Conservation (phyloP, 1,140 invertebrate species). For the Amphibalanus amphitrite region DNA sequence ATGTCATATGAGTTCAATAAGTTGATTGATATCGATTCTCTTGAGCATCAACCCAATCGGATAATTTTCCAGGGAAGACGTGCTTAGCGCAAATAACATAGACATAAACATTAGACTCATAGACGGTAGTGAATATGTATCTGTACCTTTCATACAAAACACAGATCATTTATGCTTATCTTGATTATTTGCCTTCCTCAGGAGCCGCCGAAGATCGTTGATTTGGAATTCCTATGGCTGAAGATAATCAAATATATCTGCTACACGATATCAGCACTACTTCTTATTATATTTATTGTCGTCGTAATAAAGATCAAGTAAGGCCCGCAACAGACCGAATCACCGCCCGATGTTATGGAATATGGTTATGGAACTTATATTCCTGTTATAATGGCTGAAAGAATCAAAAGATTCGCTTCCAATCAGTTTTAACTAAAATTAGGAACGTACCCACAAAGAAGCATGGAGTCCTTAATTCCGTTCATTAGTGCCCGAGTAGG, state of each 20-base stretch:
- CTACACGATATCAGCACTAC: constrained; percentile 17
- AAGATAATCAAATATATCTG: constrained; percentile 15
- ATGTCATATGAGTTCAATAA: no score
- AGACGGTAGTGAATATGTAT: no score
- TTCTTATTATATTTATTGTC: constrained; percentile 19
- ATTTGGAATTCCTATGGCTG: constrained; percentile 17
- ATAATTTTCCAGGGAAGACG: background rate
- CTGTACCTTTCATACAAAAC: no score
- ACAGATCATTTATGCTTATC: no score
- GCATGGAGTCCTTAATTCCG: background rate
- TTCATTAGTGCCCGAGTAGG: background rate
- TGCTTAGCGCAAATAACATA: background rate
- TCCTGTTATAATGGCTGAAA: background rate
- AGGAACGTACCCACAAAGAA: no score
- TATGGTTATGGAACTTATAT: background rate
- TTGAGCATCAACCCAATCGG: background rate
- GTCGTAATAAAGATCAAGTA: constrained; percentile 9
- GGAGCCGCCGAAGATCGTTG: constrained; percentile 10
- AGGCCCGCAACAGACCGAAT: background rate
- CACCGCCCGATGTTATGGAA: no score
- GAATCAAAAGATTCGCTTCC: background rate
- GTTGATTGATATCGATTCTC: background rate
- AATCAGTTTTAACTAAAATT: background rate
- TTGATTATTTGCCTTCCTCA: no score
- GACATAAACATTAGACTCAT: background rate